A percentile compares a stretch with the other conserved stretches of the same genome.
These are phyloP conservation scores for Choloepus hoffmanni DNA, from an alignment of 2,113 vertebrate species.

Conservation along the genomic window DNA sequence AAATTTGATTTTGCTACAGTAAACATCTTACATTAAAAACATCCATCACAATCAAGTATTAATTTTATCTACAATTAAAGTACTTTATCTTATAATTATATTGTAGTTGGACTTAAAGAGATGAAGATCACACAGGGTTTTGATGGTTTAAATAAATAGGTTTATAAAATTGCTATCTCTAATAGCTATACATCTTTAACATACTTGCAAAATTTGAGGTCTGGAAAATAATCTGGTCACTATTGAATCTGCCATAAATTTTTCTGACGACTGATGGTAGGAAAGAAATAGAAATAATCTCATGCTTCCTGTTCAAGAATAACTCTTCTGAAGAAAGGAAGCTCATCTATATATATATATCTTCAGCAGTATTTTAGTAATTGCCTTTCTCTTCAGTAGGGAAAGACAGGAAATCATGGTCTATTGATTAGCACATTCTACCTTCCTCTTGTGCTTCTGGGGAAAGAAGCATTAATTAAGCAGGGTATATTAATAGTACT, in stretches of 20 bases:
- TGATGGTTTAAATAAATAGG: neutral
- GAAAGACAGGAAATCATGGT: conserved; percentile 84
- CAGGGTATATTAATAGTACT: conserved; percentile 44
- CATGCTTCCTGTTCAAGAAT: conserved; percentile 84
- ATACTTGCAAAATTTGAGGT: conserved; percentile 69
- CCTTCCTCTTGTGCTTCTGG: conserved; percentile 74
- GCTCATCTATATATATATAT: conserved; percentile 79
- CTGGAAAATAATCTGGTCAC: conserved; percentile 82
- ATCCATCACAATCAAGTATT: neutral
- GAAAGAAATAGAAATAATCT: conserved; percentile 85
- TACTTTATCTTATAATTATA: neutral
- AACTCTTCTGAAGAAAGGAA: conserved; percentile 85
- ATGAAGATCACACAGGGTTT: neutral
- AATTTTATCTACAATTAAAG: neutral
- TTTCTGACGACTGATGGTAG: conserved; percentile 82
- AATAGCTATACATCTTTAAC: neutral
- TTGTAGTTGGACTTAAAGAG: neutral
- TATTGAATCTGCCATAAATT: conserved; percentile 84
- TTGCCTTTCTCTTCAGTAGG: conserved; percentile 78
- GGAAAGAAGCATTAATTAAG: conserved; percentile 67
- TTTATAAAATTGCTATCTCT: neutral
- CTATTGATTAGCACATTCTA: conserved; percentile 78
- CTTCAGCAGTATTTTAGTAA: conserved; percentile 83
- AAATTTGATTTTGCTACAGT: conserved; percentile 35
- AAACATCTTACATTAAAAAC: conserved; percentile 5